Conservation (phyloP, 1,140 invertebrate species). For the Bacillus rossius region DNA sequence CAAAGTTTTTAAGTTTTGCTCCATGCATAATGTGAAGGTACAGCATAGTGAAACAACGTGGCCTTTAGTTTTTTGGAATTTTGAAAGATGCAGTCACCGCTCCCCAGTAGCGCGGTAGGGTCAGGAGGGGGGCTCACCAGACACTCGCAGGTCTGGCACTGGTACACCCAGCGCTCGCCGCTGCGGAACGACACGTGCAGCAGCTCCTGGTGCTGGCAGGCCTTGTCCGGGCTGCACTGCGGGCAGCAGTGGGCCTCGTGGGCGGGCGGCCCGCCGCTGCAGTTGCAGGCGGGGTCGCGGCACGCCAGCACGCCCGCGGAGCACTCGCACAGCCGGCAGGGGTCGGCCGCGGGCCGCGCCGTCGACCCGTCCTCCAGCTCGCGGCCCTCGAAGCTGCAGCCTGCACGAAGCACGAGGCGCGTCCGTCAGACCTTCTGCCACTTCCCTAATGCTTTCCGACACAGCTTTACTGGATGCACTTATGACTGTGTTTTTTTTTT, state of each 20-base stretch:
- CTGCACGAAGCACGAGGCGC: conserved; percentile 22
- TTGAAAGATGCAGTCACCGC: no score
- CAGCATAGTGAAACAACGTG: no score
- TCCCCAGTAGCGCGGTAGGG: no score
- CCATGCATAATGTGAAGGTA: no score
- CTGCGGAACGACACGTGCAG: conserved; percentile 65
- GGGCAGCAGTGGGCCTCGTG: conserved; percentile 65
- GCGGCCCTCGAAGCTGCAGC: conserved; percentile 54
- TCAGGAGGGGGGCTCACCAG: conserved; percentile 57
- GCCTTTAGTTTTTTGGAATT: no score
- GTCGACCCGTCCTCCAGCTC: conserved; percentile 52
- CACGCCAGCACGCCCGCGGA: conserved; percentile 57
- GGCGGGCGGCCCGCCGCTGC: conserved; percentile 40
- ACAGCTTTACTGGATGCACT: no score
- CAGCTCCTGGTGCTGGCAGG: conserved; percentile 73
- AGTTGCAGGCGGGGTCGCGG: conserved; percentile 54
- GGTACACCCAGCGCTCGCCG: conserved; percentile 81
- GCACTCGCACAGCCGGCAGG: conserved; percentile 56
- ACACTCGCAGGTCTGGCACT: conserved; percentile 88
- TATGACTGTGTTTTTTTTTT: no score
- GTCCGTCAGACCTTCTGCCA: no score
- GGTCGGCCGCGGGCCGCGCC: conserved; percentile 44
- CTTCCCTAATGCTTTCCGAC: no score
- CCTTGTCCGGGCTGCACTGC: conserved; percentile 62
- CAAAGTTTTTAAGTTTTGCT: no score